Evolutionary conservation across 2,888 invertebrate genomes (phyloP), one percentile per base, ranked within the genome.

Genomic region (Pollenia angustigena): DNA sequence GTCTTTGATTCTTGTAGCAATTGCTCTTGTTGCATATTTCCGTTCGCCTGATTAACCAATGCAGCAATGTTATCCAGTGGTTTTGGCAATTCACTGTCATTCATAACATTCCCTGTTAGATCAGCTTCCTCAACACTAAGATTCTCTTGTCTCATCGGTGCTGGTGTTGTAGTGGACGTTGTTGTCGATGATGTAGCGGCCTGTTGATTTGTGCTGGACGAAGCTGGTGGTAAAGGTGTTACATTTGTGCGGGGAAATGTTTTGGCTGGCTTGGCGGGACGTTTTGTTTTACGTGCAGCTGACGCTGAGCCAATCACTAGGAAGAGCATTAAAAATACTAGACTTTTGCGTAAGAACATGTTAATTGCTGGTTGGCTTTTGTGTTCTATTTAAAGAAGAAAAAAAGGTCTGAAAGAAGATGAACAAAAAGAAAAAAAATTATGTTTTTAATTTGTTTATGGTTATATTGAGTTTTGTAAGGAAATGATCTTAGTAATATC

Each of bases 161-260:
- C 32, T 75, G 83, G 50, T 32, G 87, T 12, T 40, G 84, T 54
- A 54, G 88, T 85, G 76, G 85, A 88, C 32, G 86, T 48, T 81
- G 87, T 85, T 71, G 89, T 87, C 11, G 82, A 64, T 12, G 78
- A 80, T 68, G 32, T 60, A 56, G 81, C 54, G 62, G 81, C 54
- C 50, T 32, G 54, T 14, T 85, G 85, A 66, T 64, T 72, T 84
- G 72, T 74, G 50, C 66, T 74, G 81, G 62, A 72, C 81, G 58
- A 80, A 23, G 80, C 88, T 32, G 89, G 89, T 80, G 91, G 90
- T 88, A 91, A 89, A 84, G 93, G 92, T 89, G 92, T 91, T 69
- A 92, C 92, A 89, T 92, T 92, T 79, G 91, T 92, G 88, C 92
- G 92, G 87, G 92, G 92, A 92, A 92, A 92, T 88, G 93, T 92